phyloP scores from a whole-genome alignment of 1,140 invertebrate genomes.

The Halesus radiatus region DNA sequence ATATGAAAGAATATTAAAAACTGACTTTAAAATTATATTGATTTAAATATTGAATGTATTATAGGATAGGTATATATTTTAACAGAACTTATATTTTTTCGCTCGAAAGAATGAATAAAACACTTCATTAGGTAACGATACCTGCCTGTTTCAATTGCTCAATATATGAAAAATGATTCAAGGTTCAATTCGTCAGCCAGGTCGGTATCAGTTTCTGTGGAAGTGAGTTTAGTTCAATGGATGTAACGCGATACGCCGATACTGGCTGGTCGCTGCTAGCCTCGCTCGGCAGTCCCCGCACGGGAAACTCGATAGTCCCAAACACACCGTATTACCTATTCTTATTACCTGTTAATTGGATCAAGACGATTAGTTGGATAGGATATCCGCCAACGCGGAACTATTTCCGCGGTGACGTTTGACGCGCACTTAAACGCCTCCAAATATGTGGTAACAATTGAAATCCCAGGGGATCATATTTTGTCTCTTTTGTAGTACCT shows the following conservation, averaged over 20 bases:
- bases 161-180: conserved; percentile 6
- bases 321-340: conserved; percentile 1
- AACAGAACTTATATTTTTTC: too few species aligned
- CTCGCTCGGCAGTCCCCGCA: background rate
- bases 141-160: background rate
- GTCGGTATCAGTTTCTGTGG: background rate
- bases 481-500: background rate
- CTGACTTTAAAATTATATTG: too few species aligned
- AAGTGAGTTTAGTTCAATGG: background rate
- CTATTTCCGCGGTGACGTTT: background rate
- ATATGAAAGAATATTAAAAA: too few species aligned
- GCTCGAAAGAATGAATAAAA: too few species aligned
- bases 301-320: conserved; percentile 34
- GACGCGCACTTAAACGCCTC: conserved; percentile 28
- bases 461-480: conserved; percentile 19
- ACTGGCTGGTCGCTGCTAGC: background rate
- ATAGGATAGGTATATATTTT: too few species aligned
- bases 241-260: background rate
- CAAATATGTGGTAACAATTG: background rate
- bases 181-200: background rate
- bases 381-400: conserved; percentile 14
- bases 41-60: too few species aligned
- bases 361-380: conserved; percentile 41
- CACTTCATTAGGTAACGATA: background rate
- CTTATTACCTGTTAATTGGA: conserved; percentile 42